Evolutionary conservation across 2,888 invertebrate genomes (phyloP), one percentile per base, ranked within the genome.

Genomic region (Anoplius nigerrimus): DNA sequence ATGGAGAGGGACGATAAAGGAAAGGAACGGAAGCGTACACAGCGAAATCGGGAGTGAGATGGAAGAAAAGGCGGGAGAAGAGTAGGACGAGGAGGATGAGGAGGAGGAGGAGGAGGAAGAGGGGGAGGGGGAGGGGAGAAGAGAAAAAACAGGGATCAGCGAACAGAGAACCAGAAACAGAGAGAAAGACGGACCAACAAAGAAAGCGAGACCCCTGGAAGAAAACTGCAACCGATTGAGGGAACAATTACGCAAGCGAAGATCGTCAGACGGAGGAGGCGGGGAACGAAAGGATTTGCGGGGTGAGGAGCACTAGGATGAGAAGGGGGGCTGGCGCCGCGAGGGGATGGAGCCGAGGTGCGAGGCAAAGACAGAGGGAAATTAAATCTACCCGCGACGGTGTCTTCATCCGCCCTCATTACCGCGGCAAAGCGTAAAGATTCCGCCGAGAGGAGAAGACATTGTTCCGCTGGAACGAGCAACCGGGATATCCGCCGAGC

Each of bases 381-480:
- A 81, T 81, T 77, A 78, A 79, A 81, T 81, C 74, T 75, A 62
- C 69, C 72, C 70, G 52, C 66, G 59, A 66, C 59, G 43, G 62
- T 56, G 72, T 74, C 61, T 67, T 69, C 74, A 63, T 72, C 64
- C 71, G 62, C 67, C 77, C 80, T 83, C 83, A 81, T 84, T 84
- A 84, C 73, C 71, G 76, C 59, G 71, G 75, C 73, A 76, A 76
- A 81, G 76, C 79, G 79, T 74, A 79, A 80, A 79, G 77, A 80
- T 82, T 77, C 66, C 74, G 75, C 59, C 57, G 70, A 75, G 71
- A 78, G 68, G 73, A 70, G 66, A 74, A 74, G 78, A 79, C 75
- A 73, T 79, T 81, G 81, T 82, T 72, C 76, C 67, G 66, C 60
- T 34, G 68, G 72, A 78, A 77, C 74, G 77, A 76, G 76, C 75